These are phyloP conservation scores for Nannoperca obscura DNA, from an alignment of 2,797 vertebrate species.

Conservation along the genomic window DNA sequence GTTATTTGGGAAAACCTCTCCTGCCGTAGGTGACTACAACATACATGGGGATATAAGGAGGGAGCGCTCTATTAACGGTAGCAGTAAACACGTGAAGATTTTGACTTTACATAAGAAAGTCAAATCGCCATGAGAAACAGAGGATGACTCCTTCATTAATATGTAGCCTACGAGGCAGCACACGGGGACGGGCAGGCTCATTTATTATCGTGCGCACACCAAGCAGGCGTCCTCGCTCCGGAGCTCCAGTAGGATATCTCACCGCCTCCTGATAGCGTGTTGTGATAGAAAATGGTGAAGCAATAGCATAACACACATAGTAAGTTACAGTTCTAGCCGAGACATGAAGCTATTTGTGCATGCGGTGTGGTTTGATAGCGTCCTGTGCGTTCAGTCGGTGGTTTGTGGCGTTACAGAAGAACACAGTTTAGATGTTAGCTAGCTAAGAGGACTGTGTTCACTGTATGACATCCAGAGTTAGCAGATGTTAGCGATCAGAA, in stretches of 20 bases:
- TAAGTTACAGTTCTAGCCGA: conserved; percentile 52
- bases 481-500: neutral
- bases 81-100: neutral
- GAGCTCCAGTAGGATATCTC: conserved; percentile 32
- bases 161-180: neutral
- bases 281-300: conserved; percentile 76
- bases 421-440: conserved; percentile 35
- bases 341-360: conserved; percentile 32
- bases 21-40: neutral
- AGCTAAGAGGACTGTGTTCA: conserved; percentile 26
- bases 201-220: conserved; percentile 11
- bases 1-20: neutral
- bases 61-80: neutral
- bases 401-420: neutral
- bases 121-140: neutral
- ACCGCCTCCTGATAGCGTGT: conserved; percentile 51
- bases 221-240: conserved; percentile 38
- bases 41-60: neutral
- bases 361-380: conserved; percentile 17
- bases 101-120: neutral
- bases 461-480: conserved; percentile 3
- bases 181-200: neutral
- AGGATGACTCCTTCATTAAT: conserved; percentile 3
- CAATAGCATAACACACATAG: conserved; percentile 74
- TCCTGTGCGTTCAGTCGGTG: conserved; percentile 7